Conservation (phyloP, 2,888 invertebrate species). For the Pachydiplax longipennis region DNA sequence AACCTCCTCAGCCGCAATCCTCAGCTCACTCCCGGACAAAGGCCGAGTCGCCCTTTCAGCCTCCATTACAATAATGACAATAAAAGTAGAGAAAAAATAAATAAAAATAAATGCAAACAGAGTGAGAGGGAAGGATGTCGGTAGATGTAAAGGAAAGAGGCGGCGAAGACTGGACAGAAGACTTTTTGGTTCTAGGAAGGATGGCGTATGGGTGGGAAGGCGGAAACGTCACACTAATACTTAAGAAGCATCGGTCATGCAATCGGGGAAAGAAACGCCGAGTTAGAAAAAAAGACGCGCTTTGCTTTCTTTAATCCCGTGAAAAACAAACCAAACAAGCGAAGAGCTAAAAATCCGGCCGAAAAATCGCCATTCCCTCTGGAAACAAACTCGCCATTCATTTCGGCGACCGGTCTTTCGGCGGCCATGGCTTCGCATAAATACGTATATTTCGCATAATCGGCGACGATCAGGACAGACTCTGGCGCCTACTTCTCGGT, state of each 20-base stretch:
- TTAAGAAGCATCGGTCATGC: background rate
- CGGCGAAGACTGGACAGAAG: slow-evolving; percentile 1
- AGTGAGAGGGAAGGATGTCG: slow-evolving; percentile 22
- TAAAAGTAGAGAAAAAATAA: slow-evolving; percentile 41
- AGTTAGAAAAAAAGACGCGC: background rate
- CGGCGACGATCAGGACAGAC: background rate
- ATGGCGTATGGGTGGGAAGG: background rate
- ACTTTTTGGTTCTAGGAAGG: background rate
- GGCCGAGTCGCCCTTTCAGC: slow-evolving; percentile 7
- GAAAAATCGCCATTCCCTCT: too few species aligned
- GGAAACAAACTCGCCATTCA: too few species aligned
- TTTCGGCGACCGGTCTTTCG: too few species aligned
- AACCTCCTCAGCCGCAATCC: background rate
- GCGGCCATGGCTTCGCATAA: too few species aligned
- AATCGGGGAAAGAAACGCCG: background rate
- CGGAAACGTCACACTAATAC: background rate
- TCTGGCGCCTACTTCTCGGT: background rate
- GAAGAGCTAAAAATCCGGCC: too few species aligned
- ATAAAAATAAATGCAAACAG: background rate
- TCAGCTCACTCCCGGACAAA: slow-evolving; percentile 2
- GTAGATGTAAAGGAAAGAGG: slow-evolving; percentile 8
- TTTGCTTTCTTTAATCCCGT: too few species aligned
- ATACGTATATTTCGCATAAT: too few species aligned
- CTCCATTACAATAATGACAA: slow-evolving; percentile 39
- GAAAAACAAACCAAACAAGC: too few species aligned